Percentiles rank a stretch among this genome's conserved stretches.
Conservation (phyloP, 2,888 invertebrate species). For the Scaptomyza polygonia region DNA sequence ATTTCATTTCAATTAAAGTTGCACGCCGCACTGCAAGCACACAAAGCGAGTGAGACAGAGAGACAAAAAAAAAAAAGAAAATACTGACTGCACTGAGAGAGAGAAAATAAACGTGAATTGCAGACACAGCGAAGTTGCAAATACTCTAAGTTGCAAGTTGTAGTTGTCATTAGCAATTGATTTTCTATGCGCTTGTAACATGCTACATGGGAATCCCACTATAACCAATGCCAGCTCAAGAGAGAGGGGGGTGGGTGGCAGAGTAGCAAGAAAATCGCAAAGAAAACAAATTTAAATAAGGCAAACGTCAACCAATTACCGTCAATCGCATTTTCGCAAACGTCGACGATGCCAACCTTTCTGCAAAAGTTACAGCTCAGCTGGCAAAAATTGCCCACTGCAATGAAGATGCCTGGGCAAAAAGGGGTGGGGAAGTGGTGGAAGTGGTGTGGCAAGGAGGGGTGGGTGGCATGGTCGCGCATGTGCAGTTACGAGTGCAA, state of each 20-base stretch:
- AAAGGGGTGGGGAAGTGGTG: neutral
- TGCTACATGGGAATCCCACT: conserved; percentile 15
- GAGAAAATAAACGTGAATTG: conserved; percentile 31
- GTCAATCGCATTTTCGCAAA: conserved; percentile 79
- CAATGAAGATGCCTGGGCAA: conserved; percentile 29
- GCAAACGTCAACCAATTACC: conserved; percentile 82
- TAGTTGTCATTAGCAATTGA: conserved; percentile 35
- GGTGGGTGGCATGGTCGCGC: conserved; percentile 58
- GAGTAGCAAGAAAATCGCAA: conserved; percentile 57
- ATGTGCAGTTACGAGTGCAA: conserved; percentile 74
- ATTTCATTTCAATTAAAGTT: conserved; percentile 80
- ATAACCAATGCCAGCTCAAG: conserved; percentile 32
- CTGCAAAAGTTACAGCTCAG: conserved; percentile 53
- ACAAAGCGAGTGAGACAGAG: neutral
- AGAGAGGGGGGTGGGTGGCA: conserved; percentile 24
- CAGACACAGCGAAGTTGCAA: conserved; percentile 1
- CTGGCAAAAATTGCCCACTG: conserved; percentile 69
- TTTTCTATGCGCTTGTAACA: conserved; percentile 23
- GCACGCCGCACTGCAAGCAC: conserved; percentile 61
- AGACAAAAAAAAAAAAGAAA: neutral
- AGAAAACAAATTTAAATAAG: conserved; percentile 80
- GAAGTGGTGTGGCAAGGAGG: conserved; percentile 1
- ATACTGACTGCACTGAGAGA: conserved; percentile 24
- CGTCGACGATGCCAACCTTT: conserved; percentile 54
- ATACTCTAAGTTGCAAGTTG: conserved; percentile 34